Evolutionary conservation across 2,113 vertebrate species (phyloP), one percentile per base, ranked within the genome.

Genomic region (Pseudorhombus dupliciocellatus): DNA sequence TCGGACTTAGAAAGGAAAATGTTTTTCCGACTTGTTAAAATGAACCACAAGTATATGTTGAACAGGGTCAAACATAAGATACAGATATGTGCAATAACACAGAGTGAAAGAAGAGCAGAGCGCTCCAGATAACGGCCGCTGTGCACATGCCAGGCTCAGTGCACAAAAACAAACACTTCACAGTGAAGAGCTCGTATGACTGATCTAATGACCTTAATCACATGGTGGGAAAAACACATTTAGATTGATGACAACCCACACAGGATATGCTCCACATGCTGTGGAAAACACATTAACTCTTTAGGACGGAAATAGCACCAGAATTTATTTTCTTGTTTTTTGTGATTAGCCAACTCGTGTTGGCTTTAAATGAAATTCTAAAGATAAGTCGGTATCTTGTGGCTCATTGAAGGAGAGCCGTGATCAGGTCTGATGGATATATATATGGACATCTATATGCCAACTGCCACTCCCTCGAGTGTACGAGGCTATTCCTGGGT

Each of bases 131-230:
- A 83, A 52, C 61, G 84, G 86, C 84, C 75, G 52, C 68, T 79
- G 70, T 73, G 72, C 73, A 77, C 63, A 85, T 81, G 88, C 79
- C 76, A 85, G 88, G 76, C 79, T 84, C 55, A 79, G 72, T 66
- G 67, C 82, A 79, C 80, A 90, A 93, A 93, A 93, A 86, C 90
- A 92, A 94, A 93, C 88, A 91, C 74, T 90, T 86, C 69, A 87
- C 92, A 93, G 90, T 90, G 81, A 94, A 83, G 79, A 91, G 85
- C 88, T 93, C 91, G 85, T 87, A 91, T 92, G 87, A 90, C 92
- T 77, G 79, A 84, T 81, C 81, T 77, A 82, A 68, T 86, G 85
- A 90, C 74, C 74, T 50, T 61, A 26, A 55, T 73, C 73, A 81
- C 71, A 73, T 26, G 62, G 71, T 66, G 62, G 46, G 60, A 73